These are phyloP conservation scores for Cydia pomonella DNA, from an alignment of 1,140 invertebrate species.

Conservation along the genomic window DNA sequence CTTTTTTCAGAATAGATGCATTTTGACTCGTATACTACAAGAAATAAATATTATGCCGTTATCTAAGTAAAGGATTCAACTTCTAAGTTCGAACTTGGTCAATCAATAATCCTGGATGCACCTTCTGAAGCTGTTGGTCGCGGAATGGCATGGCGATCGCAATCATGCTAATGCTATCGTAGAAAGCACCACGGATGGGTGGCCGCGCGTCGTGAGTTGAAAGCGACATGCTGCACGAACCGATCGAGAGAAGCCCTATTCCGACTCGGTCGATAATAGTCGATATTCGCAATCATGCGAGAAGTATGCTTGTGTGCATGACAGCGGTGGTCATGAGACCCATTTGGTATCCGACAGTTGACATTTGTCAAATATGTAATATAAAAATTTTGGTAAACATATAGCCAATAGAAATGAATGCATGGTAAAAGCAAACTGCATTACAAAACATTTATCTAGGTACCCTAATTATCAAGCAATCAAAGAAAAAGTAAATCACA, in stretches of 20 bases:
- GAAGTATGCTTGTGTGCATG: neutral
- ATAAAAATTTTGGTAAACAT: no score
- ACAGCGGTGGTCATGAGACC: no score
- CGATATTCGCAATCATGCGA: slow-evolving; percentile 9
- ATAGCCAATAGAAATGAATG: no score
- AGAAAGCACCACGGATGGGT: slow-evolving; percentile 72
- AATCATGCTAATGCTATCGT: slow-evolving; percentile 44
- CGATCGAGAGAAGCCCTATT: slow-evolving; percentile 35
- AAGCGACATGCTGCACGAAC: slow-evolving; percentile 60
- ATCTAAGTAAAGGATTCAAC: neutral
- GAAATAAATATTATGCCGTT: neutral
- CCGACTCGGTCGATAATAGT: slow-evolving; percentile 1
- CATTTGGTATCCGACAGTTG: no score
- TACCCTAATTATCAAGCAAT: no score
- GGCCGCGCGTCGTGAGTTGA: slow-evolving; percentile 58
- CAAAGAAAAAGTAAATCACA: no score
- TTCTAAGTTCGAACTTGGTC: neutral
- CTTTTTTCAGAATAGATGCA: no score
- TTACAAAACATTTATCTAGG: no score
- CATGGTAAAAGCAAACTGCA: no score
- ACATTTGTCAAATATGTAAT: no score
- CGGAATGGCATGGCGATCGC: slow-evolving; percentile 41
- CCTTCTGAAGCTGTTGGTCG: slow-evolving; percentile 2
- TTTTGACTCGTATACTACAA: no score
- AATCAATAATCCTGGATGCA: slow-evolving; percentile 16